Percentiles rank a stretch among this genome's conserved stretches.
Evolutionary conservation across 2,888 invertebrate species (phyloP).

Genomic region (Orchesellides sinensis): DNA sequence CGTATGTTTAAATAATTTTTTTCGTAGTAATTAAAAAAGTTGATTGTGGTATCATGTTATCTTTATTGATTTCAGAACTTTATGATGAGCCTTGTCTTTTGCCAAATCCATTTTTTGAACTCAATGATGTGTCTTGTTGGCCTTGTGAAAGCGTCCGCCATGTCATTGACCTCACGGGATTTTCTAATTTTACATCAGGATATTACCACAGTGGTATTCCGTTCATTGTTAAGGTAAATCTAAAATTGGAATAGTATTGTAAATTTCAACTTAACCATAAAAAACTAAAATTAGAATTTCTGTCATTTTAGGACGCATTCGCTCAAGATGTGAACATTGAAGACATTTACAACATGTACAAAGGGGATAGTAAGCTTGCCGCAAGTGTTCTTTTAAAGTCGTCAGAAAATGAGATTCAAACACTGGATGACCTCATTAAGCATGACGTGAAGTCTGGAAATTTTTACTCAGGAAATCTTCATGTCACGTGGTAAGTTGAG

Average conservation of each 20-base stretch:
- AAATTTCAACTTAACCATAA: too few relatives aligned
- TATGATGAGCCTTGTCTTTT: slow-evolving; percentile 92
- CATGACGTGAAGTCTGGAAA: slow-evolving; percentile 74
- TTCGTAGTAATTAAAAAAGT: not conserved
- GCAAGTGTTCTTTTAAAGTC: slow-evolving; percentile 77
- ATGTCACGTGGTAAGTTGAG: slow-evolving; percentile 76
- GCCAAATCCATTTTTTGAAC: slow-evolving; percentile 89
- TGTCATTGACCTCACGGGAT: slow-evolving; percentile 83
- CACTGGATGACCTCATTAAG: slow-evolving; percentile 49
- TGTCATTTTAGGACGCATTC: slow-evolving; percentile 79
- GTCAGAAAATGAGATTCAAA: slow-evolving; percentile 38
- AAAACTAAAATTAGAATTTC: slow-evolving; percentile 24
- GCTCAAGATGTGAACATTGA: slow-evolving; percentile 80
- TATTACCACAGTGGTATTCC: slow-evolving; percentile 80
- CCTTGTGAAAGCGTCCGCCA: slow-evolving; percentile 86
- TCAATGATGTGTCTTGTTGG: slow-evolving; percentile 90
- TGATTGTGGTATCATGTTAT: not conserved
- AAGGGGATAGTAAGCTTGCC: slow-evolving; percentile 81
- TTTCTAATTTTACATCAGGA: slow-evolving; percentile 79
- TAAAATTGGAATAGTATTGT: too few relatives aligned
- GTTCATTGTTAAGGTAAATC: slow-evolving; percentile 79
- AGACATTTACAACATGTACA: slow-evolving; percentile 81
- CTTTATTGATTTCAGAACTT: slow-evolving; percentile 79
- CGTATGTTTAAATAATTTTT: not conserved
- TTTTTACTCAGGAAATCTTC: slow-evolving; percentile 75